Evolutionary conservation across 2,888 invertebrate species (phyloP), one percentile per base, ranked within the genome.

Genomic region (Drosophila cracens): DNA sequence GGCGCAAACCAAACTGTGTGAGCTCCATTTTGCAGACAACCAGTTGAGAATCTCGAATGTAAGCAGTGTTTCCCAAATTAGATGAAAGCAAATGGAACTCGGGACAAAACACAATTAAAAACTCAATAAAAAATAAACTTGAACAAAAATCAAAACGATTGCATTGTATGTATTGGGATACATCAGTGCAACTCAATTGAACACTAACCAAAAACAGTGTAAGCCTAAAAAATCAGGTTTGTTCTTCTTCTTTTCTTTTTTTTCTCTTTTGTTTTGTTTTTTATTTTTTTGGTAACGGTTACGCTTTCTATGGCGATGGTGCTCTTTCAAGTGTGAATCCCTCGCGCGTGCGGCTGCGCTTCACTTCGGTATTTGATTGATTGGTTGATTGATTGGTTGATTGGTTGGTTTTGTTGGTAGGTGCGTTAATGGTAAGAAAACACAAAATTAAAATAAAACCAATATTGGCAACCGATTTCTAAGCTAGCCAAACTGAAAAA

Each of bases 291-390:
- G 66, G 61, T 57, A 74, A 65, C 75, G 67, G 60, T 60, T 79
- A 64, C 67, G 64, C 52, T 69, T 66, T 77, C 82, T 92, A 92
- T 68, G 92, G 93, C 86, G 94, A 94, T 84, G 94, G 94, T 92
- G 94, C 94, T 94, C 94, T 94, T 93, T 94, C 94, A 92, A 94
- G 93, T 89, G 94, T 94, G 92, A 95, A 95, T 94, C 95, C 95
- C 93, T 96, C 96, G 93, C 96, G 95, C 91, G 96, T 96, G 92
- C 96, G 95, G 92, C 96, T 96, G 93, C 96, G 95, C 94, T 96
- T 96, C 94, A 96, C 96, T 96, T 93, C 83, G 79, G 64, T 67
- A 58, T 70, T 74, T 68, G 76, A 70, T 69, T 71, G 68, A 52
- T 68, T 71, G 59, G 59, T 74, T 46, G 46, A 46, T 46, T 46